A percentile compares a stretch with the other conserved stretches of the same genome.
Evolutionary conservation across 1,140 invertebrate species (phyloP).

Genomic region (Zaprionus capensis): DNA sequence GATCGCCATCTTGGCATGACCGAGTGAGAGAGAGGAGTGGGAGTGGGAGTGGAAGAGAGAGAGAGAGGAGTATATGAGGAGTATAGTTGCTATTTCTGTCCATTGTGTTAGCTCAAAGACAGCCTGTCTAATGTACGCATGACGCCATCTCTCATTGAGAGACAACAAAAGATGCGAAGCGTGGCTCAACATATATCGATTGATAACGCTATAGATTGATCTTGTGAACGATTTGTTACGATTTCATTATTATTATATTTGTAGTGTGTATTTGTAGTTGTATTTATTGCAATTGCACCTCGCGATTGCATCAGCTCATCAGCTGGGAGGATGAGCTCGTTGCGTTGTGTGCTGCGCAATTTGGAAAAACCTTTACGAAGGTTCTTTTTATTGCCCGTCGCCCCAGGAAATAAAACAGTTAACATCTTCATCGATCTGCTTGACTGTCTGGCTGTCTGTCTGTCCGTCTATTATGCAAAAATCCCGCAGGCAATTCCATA

Average conservation of each 20-base stretch:
- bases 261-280: not conserved
- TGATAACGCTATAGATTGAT: constrained; percentile 9
- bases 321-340: constrained; percentile 6
- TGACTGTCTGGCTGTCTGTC: not conserved
- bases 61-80: not conserved
- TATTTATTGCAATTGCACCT: constrained; percentile 53
- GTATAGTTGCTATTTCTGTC: not conserved
- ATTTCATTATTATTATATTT: constrained; percentile 2
- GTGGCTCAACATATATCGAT: not conserved
- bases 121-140: constrained; percentile 1
- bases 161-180: not conserved
- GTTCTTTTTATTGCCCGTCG: not conserved
- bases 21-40: not conserved
- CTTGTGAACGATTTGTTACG: constrained; percentile 21
- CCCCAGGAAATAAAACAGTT: not conserved
- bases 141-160: constrained; percentile 1
- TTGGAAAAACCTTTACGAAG: constrained; percentile 58
- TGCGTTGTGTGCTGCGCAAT: constrained; percentile 53
- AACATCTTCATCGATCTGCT: not conserved
- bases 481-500: too few species aligned
- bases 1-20: constrained; percentile 1
- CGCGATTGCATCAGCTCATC: constrained; percentile 65
- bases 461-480: not conserved
- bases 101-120: not conserved
- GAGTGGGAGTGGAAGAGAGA: not conserved